Percentiles rank a stretch among this genome's conserved stretches.
phyloP scores from a whole-genome alignment of 2,113 vertebrate species.

The Glareola pratincola region DNA sequence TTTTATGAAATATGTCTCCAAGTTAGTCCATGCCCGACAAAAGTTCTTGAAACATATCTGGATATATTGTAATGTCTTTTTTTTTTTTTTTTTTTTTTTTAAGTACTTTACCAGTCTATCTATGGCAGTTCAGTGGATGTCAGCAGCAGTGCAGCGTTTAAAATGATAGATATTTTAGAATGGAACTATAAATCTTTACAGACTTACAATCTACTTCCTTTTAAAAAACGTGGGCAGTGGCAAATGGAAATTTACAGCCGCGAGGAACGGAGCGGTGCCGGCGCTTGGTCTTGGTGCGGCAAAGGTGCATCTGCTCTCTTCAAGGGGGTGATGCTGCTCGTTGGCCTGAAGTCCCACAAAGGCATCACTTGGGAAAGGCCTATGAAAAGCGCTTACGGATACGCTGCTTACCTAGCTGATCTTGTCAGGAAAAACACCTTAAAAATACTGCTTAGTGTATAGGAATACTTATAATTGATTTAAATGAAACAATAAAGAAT shows the following conservation, averaged over 20 bases:
- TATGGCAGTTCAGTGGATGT: background rate
- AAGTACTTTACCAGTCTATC: conserved; percentile 64
- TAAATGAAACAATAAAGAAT: background rate
- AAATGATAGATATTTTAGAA: conserved; percentile 59
- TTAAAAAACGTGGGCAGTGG: background rate
- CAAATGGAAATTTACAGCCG: conserved; percentile 19
- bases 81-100: background rate
- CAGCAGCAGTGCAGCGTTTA: background rate
- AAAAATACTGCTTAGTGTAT: rapidly evolving
- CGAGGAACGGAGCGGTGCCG: rapidly evolving
- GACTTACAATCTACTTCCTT: conserved; percentile 26
- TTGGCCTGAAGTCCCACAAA: background rate
- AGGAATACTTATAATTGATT: no score
- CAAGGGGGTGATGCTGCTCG: background rate
- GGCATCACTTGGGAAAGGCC: background rate
- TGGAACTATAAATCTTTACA: conserved; percentile 42
- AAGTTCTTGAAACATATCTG: conserved; percentile 35
- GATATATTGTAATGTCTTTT: conserved; percentile 44
- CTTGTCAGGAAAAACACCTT: background rate
- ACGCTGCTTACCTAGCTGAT: background rate
- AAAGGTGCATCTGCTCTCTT: background rate
- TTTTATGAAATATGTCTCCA: conserved; percentile 30
- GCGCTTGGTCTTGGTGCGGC: background rate
- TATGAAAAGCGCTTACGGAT: background rate
- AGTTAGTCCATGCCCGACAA: conserved; percentile 2